phyloP scores from a whole-genome alignment of 2,797 vertebrate species.

The Eremophila alpestris region DNA sequence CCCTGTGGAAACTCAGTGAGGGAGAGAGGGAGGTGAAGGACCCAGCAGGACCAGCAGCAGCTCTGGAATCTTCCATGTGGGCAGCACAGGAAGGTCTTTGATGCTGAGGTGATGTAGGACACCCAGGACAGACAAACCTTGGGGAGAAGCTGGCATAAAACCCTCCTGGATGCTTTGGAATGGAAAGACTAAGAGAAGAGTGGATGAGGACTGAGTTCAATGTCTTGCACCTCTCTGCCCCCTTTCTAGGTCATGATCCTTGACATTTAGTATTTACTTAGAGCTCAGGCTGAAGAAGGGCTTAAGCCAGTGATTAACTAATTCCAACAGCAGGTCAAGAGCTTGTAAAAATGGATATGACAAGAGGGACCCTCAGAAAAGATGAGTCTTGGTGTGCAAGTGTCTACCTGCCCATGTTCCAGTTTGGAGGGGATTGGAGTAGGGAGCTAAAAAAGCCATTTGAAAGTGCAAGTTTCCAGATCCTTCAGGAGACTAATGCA shows the following conservation, averaged over 20 bases:
- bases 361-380: background rate
- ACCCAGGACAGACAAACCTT: background rate
- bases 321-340: background rate
- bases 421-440: background rate
- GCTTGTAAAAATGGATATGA: background rate
- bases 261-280: background rate
- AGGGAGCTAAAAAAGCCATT: background rate
- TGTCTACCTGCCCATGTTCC: background rate
- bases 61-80: background rate
- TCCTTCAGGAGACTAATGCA: background rate
- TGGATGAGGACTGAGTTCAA: background rate
- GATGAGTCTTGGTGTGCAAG: rapidly evolving
- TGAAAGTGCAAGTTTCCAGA: background rate
- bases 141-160: background rate
- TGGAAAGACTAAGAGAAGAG: background rate
- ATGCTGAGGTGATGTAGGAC: background rate
- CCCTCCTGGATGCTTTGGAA: background rate
- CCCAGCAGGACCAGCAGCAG: background rate
- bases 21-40: background rate
- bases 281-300: background rate
- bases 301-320: background rate
- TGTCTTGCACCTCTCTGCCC: background rate
- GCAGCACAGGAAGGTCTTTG: background rate
- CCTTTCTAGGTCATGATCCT: background rate
- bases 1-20: background rate